Base-by-base conservation (phyloP, 2,888 invertebrate genomes). In the Netelia inedita region DNA sequence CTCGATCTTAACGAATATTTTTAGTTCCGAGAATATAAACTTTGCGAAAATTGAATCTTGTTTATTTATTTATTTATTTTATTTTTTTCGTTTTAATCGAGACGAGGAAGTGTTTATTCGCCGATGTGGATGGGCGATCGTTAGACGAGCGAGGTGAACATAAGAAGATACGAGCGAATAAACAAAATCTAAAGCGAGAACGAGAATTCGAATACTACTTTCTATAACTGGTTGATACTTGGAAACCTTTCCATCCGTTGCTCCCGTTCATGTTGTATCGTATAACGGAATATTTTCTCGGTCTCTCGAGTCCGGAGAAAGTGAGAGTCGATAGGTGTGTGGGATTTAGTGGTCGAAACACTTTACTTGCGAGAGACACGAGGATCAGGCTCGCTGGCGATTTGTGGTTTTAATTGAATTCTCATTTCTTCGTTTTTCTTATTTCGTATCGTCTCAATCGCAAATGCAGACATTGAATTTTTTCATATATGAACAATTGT, bases 241-340 rank as follows among this genome's bases (percentile, higher is more conserved):
- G 73, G 80, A 53, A 76, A 78, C 68, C 61, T 76, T 76, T 83
- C 66, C 80, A 57, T 69, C 65, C 23, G 43, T 69, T 83, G 85
- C 79, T 87, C 81, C 75, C 83, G 73, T 85, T 87, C 41, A 65
- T 83, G 76, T 21, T 50, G 83, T 88, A 88, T 87, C 84, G 74
- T 75, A 61, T 88, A 88, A 88, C 88, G 87, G 87, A 84, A 84
- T 83, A 79, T 28, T 14, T 14, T 57, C 50, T 78, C 63, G 35
- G 14, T 57, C 57, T 57, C 57, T 57, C 19, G 46, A 57, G 41
- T 50, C 16, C 11, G 87, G 88, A 88, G 88, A 89, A 88, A 89
- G 88, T 82, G 86, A 88, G 85, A 87, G 88, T 85, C 74, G 50
- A 63, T 23, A 72, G 28, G 28, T 28, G 50, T n/a, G 68, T 69